Base-by-base conservation (phyloP, 2,797 vertebrate species). In the Botia almorhae region DNA sequence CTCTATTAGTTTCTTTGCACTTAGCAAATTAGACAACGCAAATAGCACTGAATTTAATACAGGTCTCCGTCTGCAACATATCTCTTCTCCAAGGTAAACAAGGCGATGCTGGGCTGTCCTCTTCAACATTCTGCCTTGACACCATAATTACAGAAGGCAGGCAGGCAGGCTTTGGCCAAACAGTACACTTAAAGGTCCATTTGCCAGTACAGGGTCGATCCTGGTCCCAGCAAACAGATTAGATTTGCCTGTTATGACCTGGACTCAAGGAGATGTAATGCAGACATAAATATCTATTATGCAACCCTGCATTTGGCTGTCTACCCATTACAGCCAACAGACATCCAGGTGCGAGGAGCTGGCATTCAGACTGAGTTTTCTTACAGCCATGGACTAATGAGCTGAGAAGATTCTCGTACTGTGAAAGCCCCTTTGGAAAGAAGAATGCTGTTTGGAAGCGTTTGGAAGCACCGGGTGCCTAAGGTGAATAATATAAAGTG, bases 271-370 rank as follows among this genome's bases (percentile, higher is more conserved):
- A 78, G 71, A 81, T 6, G 65, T 84, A 84, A 84, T 84, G 83
- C 65, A 81, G 65, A 51, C 70, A 81, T 84, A 84, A 78, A 84
- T 78, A 78, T 69, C 74, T 58, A 84, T 84, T 84, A 84, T 36
- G 48, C 51, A 65, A 55, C 74, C 79, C 78, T 55, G 61, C 48
- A 68, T 63, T 74, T 51, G 17, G 17, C 69, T 68, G 29, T 73
- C 75, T 33, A 50, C 75, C 80, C 26, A 74, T 84, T 78, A 78
- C 46, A 21, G 48, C 63, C 17, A 39, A 48, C 58, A 78, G 36
- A 68, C 53, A 81, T 65, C 76, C 69, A 84, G 79, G 79, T 84
- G 78, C 36, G 17, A 63, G 1, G 39, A 74, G 51, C 51, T 74
- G 70, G 51, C 70, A 58, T 80, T 80, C 70, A 50, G 61, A 74